Percentiles rank a stretch among this genome's conserved stretches.
Conservation (phyloP, 2,113 vertebrate genomes). For the Boleophthalmus pectinirostris region DNA sequence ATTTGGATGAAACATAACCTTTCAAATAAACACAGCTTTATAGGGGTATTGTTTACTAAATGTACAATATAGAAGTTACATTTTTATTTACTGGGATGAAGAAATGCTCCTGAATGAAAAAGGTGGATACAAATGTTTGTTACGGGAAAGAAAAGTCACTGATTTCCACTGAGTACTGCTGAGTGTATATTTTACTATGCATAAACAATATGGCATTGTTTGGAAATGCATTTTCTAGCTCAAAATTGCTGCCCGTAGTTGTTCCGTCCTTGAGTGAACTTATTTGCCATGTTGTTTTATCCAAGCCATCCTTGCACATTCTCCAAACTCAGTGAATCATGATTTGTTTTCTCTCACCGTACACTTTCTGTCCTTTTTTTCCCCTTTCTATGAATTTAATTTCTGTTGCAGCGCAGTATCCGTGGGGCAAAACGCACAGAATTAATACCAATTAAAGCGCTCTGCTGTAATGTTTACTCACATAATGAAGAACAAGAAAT, state of each 20-base stretch:
- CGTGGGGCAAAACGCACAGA: slow-evolving; percentile 61
- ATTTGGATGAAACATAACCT: background rate
- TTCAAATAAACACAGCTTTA: too few species aligned
- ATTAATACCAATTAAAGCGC: slow-evolving; percentile 76
- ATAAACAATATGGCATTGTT: slow-evolving; percentile 21
- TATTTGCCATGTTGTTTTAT: slow-evolving; percentile 35
- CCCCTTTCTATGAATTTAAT: slow-evolving; percentile 14
- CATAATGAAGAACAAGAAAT: slow-evolving; percentile 72
- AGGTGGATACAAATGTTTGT: background rate
- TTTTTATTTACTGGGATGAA: background rate
- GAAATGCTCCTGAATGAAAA: background rate
- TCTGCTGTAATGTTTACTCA: slow-evolving; percentile 68
- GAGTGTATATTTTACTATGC: background rate
- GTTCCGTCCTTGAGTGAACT: slow-evolving; percentile 19
- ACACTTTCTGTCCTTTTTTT: slow-evolving; percentile 28
- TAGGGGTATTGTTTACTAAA: too few species aligned
- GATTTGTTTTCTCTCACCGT: slow-evolving; percentile 41
- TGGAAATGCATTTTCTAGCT: slow-evolving; percentile 33
- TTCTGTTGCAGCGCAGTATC: slow-evolving; percentile 61
- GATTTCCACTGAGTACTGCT: slow-evolving; percentile 14
- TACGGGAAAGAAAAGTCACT: background rate
- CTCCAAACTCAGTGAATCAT: slow-evolving; percentile 25
- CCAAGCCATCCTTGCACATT: slow-evolving; percentile 18
- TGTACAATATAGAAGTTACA: too few species aligned
- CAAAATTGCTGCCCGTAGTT: slow-evolving; percentile 9